Evolutionary conservation across 2,888 invertebrate genomes (phyloP).

Genomic region (Cheilosia variabilis): DNA sequence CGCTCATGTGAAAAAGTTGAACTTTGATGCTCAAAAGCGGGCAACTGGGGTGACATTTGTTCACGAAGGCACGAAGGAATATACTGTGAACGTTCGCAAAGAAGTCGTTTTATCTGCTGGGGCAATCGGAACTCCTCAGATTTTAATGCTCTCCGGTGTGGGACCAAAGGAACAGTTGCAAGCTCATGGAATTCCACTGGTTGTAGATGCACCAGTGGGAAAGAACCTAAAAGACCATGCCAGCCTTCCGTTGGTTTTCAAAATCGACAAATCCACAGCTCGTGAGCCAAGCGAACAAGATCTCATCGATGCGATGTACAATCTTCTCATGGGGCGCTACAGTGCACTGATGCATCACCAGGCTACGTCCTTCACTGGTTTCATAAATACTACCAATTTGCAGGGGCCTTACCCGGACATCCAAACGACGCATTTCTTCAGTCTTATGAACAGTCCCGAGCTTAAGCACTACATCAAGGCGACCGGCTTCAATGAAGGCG

Average conservation of each 20-base stretch:
- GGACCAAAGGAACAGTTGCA: slow-evolving; percentile 81
- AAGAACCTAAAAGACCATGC: slow-evolving; percentile 93
- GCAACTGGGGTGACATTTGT: slow-evolving; percentile 84
- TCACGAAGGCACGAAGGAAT: slow-evolving; percentile 84
- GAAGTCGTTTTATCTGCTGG: slow-evolving; percentile 95
- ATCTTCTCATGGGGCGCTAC: slow-evolving; percentile 84
- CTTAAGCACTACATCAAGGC: slow-evolving; percentile 81
- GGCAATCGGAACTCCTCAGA: slow-evolving; percentile 95
- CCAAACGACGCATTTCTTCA: slow-evolving; percentile 85
- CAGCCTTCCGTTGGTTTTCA: slow-evolving; percentile 84
- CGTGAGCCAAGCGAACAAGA: slow-evolving; percentile 82
- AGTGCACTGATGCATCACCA: slow-evolving; percentile 85
- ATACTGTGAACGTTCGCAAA: slow-evolving; percentile 86
- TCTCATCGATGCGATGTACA: slow-evolving; percentile 82
- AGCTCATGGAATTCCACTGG: slow-evolving; percentile 78
- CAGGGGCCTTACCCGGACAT: slow-evolving; percentile 85
- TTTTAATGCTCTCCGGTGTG: slow-evolving; percentile 92
- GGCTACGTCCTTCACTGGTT: slow-evolving; percentile 85
- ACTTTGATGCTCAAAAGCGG: slow-evolving; percentile 85
- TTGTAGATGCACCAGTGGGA: slow-evolving; percentile 85
- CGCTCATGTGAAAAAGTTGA: slow-evolving; percentile 85
- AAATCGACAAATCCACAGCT: slow-evolving; percentile 84
- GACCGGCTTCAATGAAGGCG: slow-evolving; percentile 80
- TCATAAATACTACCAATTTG: slow-evolving; percentile 85
- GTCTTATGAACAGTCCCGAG: slow-evolving; percentile 83